Base-by-base conservation (phyloP, 2,797 vertebrate species). In the Emys orbicularis region DNA sequence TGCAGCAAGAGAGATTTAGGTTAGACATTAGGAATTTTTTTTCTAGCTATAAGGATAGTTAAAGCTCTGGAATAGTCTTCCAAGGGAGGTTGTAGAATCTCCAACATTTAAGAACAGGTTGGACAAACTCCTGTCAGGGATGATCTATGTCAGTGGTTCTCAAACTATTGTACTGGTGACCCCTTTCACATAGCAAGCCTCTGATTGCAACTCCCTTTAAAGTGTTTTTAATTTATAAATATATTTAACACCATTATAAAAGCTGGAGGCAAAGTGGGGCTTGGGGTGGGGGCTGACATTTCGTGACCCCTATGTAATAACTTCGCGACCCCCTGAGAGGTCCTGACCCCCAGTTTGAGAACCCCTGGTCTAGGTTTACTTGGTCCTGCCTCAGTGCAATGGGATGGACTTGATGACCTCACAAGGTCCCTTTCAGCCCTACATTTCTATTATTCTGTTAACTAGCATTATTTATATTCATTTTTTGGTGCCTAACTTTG, bases 281-380 rank as follows among this genome's bases (percentile, higher is more conserved):
- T 54, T 54, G 54, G 54, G 54, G 21, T 25, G 21, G 4, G 23
- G 54, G 54, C 21, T 54, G 21, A 23, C 9, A 25, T 9, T 23
- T 54, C 4, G 21, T 54, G 53, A 53, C 54, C 9, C 8, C 23
- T 23, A 54, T 54, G 21, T 54, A 54, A 54, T 54, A 54, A 54
- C 54, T 21, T 54, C 8, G 2, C 1, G 2, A 54, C 4, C 4
- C 21, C 4, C 23, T 54, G 23, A 54, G 9, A 10, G 54, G 21
- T 54, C 54, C 9, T 23, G 54, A 54, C 8, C 23, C 54, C 21
- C 23, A 54, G 54, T 54, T 54, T 54, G 23, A 54, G 54, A 54
- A 54, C 21, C 54, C 21, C 23, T 54, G 61, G 61, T 15, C 34
- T 68, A 68, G 61, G 34, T 19, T 68, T 68, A 68, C 16, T 21